phyloP scores from a whole-genome alignment of 2,797 vertebrate genomes.

The Aldrovandia affinis region DNA sequence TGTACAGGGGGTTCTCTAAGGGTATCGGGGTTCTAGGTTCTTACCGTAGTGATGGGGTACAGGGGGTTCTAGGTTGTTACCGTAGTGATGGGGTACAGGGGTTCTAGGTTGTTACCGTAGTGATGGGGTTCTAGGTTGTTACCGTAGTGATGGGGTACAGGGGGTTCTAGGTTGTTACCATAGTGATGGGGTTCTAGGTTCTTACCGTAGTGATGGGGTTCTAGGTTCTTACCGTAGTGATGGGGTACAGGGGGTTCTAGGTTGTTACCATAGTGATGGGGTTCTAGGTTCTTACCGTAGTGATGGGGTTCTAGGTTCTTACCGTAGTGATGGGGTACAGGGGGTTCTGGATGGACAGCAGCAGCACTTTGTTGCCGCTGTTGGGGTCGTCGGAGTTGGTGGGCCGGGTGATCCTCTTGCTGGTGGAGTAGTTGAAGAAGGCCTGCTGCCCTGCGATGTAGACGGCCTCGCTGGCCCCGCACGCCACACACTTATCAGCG shows the following conservation, averaged over 20 bases:
- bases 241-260: background rate
- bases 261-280: background rate
- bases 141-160: background rate
- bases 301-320: background rate
- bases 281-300: background rate
- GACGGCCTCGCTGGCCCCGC: constrained; percentile 86
- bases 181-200: background rate
- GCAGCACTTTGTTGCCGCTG: constrained; percentile 94
- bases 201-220: background rate
- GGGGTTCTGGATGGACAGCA: constrained; percentile 48
- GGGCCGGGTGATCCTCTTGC: constrained; percentile 93
- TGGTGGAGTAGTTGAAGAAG: constrained; percentile 97
- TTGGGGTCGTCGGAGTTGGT: constrained; percentile 94
- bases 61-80: too few species aligned
- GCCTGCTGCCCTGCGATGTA: constrained; percentile 96
- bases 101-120: background rate
- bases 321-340: constrained; percentile 10
- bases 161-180: background rate
- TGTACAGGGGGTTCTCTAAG: background rate
- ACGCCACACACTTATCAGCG: constrained; percentile 89
- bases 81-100: background rate
- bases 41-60: too few species aligned
- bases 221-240: background rate
- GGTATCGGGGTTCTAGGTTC: background rate
- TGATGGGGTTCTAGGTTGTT: background rate